Base-by-base conservation (phyloP, 2,888 invertebrate species). In the Hirtodrosophila cameraria region DNA sequence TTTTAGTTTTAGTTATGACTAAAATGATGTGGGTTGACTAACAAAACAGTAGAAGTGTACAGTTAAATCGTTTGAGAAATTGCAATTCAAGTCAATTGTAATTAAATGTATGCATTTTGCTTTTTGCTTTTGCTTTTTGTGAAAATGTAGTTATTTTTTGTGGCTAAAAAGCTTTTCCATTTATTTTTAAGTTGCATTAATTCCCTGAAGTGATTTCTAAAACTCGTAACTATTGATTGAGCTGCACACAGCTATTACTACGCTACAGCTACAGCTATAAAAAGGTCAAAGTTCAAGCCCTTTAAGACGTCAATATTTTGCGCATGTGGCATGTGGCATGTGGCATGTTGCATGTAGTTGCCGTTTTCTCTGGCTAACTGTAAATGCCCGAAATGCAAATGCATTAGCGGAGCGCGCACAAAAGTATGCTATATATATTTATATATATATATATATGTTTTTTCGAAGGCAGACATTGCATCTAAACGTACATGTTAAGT, bases 301-400 rank as follows among this genome's bases (percentile, higher is more conserved):
- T 55, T 42, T 31, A 65, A 49, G 58, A 35, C 45, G 52, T 61
- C 38, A 35, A 53, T 48, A 61, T 49, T 50, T 39, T 31, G 49
- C 33, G 15, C 33, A 36, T 41, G 43, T n/a, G n/a, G n/a, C n/a
- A n/a, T n/a, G n/a, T n/a, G n/a, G n/a, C n/a, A n/a, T n/a, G n/a
- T n/a, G n/a, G n/a, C n/a, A n/a, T n/a, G n/a, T n/a, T n/a, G 43
- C 33, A 30, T 39, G 43, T 20, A 20, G 48, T 15, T 45, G 54
- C 11, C 42, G 23, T 70, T 52, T 50, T 12, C 35, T 33, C 48
- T 46, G 52, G 49, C 65, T 16, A 60, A 79, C 67, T 55, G 76
- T 62, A 60, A 73, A 84, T 76, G 77, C 72, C 83, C 63, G 53
- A 65, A 83, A 73, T 75, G 75, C 75, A 84, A 82, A 86, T 86